These are phyloP conservation scores for Hippocampus kuda DNA, from an alignment of 2,797 vertebrate species.

Conservation along the genomic window DNA sequence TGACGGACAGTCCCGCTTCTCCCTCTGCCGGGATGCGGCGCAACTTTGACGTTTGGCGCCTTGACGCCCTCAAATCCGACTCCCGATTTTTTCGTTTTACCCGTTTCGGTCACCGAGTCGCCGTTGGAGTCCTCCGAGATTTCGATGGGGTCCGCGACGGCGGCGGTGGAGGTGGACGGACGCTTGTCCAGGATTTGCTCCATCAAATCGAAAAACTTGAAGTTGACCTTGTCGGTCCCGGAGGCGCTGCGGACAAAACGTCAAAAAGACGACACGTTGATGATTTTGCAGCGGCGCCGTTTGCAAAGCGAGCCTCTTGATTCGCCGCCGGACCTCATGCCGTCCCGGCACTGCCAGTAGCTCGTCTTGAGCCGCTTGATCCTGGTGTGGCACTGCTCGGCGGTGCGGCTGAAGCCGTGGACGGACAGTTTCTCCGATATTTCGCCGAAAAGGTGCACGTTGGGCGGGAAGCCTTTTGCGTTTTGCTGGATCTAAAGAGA, in stretches of 20 bases:
- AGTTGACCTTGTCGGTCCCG: slow-evolving; percentile 53
- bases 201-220: slow-evolving; percentile 66
- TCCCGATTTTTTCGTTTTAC: slow-evolving; percentile 17
- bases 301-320: too few relatives aligned
- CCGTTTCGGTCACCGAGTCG: slow-evolving; percentile 45
- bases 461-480: slow-evolving; percentile 59
- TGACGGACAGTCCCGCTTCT: slow-evolving; percentile 12
- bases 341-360: slow-evolving; percentile 62
- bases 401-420: slow-evolving; percentile 54
- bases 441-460: slow-evolving; percentile 59
- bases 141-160: slow-evolving; percentile 45
- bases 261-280: too few relatives aligned
- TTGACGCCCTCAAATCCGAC: background rate
- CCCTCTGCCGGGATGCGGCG: slow-evolving; percentile 23
- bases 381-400: slow-evolving; percentile 66
- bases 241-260: slow-evolving; percentile 32
- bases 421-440: slow-evolving; percentile 57
- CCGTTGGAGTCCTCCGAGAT: slow-evolving; percentile 58
- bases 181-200: slow-evolving; percentile 64
- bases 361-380: slow-evolving; percentile 63
- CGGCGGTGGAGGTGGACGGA: slow-evolving; percentile 42
- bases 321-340: slow-evolving; percentile 42
- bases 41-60: background rate
- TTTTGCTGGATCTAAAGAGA: slow-evolving; percentile 51
- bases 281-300: background rate